phyloP scores from a whole-genome alignment of 2,797 vertebrate species.

The Liparis tanakae region DNA sequence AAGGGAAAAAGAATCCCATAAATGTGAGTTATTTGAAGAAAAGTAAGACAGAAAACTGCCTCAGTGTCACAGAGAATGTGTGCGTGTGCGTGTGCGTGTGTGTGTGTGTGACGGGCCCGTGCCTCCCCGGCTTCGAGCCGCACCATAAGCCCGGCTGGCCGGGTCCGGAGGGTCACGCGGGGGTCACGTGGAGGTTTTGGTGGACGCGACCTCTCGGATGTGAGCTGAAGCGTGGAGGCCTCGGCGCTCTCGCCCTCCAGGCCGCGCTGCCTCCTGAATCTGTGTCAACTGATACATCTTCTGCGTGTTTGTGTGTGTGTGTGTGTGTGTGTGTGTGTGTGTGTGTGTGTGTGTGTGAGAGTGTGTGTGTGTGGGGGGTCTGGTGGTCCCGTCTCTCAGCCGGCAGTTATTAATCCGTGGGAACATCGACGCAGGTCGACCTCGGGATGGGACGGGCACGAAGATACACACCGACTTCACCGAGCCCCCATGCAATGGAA shows the following conservation, averaged over 20 bases:
- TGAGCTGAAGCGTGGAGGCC: constrained; percentile 62
- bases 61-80: too few relatives aligned
- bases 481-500: neutral
- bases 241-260: constrained; percentile 49
- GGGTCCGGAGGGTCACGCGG: constrained; percentile 56
- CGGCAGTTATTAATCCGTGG: constrained; percentile 44
- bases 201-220: constrained; percentile 69
- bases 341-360: too few relatives aligned
- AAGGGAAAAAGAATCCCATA: too few relatives aligned
- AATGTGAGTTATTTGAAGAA: neutral
- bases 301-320: too few relatives aligned
- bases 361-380: too few relatives aligned
- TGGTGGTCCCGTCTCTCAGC: constrained; percentile 17
- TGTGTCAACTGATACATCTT: constrained; percentile 64
- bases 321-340: too few relatives aligned
- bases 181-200: constrained; percentile 69
- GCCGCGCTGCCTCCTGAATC: constrained; percentile 66
- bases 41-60: neutral
- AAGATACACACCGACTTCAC: neutral
- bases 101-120: constrained; percentile 3
- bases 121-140: constrained; percentile 24
- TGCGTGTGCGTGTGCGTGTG: neutral
- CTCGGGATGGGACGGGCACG: neutral
- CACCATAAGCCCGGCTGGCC: constrained; percentile 60
- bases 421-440: constrained; percentile 49